Conservation (phyloP, 1,140 invertebrate genomes). For the Leptoteleia sp. region DNA sequence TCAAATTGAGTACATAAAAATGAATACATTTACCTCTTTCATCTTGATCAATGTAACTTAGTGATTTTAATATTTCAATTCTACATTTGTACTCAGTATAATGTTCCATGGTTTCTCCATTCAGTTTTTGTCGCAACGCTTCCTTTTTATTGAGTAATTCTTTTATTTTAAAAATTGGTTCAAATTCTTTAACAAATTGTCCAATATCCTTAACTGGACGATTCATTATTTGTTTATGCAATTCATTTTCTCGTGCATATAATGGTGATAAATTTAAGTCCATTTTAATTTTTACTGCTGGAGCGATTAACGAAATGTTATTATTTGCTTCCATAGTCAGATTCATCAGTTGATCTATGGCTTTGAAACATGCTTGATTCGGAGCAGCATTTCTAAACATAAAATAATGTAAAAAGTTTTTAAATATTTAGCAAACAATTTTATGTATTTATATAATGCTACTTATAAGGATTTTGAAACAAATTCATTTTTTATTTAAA, state of each 20-base stretch:
- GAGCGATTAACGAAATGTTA: slow-evolving; percentile 61
- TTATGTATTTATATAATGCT: no score
- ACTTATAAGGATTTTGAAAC: no score
- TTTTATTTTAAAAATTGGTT: slow-evolving; percentile 86
- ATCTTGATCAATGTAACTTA: slow-evolving; percentile 88
- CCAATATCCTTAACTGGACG: no score
- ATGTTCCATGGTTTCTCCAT: slow-evolving; percentile 90
- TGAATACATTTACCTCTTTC: slow-evolving; percentile 86
- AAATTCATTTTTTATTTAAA: no score
- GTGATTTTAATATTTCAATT: slow-evolving; percentile 89
- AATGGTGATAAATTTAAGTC: slow-evolving; percentile 12
- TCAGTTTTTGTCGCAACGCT: slow-evolving; percentile 88
- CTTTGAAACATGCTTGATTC: slow-evolving; percentile 83
- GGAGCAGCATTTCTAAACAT: slow-evolving; percentile 83
- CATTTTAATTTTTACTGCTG: slow-evolving; percentile 46
- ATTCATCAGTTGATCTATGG: slow-evolving; percentile 85
- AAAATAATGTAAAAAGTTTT: neutral
- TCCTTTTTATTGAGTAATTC: slow-evolving; percentile 87
- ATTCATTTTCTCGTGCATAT: slow-evolving; percentile 5
- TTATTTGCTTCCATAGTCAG: slow-evolving; percentile 79
- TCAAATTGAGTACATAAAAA: no score
- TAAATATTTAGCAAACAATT: no score
- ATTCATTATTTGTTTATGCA: no score
- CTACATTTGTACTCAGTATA: slow-evolving; percentile 94
- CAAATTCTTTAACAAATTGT: slow-evolving; percentile 87